Evolutionary conservation across 2,888 invertebrate genomes (phyloP), one percentile per base, ranked within the genome.

Genomic region (Macrophya annulata): DNA sequence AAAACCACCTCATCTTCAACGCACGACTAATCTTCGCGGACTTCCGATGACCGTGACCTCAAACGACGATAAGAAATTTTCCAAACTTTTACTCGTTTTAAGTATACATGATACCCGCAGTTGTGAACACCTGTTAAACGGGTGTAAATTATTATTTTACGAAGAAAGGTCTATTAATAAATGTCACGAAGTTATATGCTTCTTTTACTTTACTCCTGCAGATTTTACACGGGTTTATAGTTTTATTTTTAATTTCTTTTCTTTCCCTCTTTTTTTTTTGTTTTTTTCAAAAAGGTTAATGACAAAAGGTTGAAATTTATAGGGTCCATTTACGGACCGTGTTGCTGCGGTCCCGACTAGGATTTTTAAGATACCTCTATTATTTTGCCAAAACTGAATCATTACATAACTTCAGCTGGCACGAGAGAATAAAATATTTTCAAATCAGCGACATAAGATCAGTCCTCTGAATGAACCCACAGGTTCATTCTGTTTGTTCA

Each of bases 21-120:
- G 74, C n/a, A 74, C 74, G 43, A 43, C 74, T 74, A 31, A 55
- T 77, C 77, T 37, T 55, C 37, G 51, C 77, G 51, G 43, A 77
- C 77, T 77, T 55, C 77, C 77, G 77, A 51, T 8, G 12, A 6
- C 10, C 21, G 51, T 43, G n/a, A 31, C 31, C 72, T 68, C 17
- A 31, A 31, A 6, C 10, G 10, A 45, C 74, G 74, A 74, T 48
- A 74, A 45, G 40, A 48, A 43, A 45, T 25, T 9, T 31, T 40
- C 72, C 72, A n/a, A n/a, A 43, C 40, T n/a, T 72, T 40, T 31
- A 31, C 55, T 55, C 55, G n/a, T n/a, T 55, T n/a, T 55, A n/a
- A 4, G 8, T 9, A 9, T 65, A 9, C 4, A 25, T 8, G 65
- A 65, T 55, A 55, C n/a, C 55, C n/a, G 45, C 48, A 21, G 43